phyloP scores from a whole-genome alignment of 92 coral and sea anemone species.

The Actinostola sp. region DNA sequence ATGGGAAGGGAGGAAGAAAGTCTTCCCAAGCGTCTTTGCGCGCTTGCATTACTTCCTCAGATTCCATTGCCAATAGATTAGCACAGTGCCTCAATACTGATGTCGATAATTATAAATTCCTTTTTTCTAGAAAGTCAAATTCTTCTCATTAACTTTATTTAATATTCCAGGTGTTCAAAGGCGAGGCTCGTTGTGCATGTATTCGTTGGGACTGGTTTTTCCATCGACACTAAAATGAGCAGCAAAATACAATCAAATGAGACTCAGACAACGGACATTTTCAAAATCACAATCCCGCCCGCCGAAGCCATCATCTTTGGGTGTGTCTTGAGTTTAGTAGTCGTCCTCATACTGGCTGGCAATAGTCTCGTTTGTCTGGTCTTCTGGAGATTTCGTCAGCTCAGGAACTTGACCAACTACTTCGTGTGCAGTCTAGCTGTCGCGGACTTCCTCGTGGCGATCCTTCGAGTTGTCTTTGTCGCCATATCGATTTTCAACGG shows the following conservation, averaged over 20 bases:
- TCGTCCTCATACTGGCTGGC: slow-evolving; percentile 63
- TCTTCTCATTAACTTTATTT: too few relatives aligned
- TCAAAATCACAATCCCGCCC: slow-evolving; percentile 29
- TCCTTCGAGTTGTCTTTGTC: slow-evolving; percentile 72
- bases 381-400: slow-evolving; percentile 81
- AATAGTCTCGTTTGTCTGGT: slow-evolving; percentile 85
- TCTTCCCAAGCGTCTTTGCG: too few relatives aligned
- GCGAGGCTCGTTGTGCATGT: too few relatives aligned
- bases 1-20: too few relatives aligned
- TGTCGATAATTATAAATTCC: too few relatives aligned
- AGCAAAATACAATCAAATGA: slow-evolving; percentile 10
- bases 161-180: too few relatives aligned
- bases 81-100: too few relatives aligned
- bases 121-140: too few relatives aligned
- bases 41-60: too few relatives aligned
- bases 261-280: background rate
- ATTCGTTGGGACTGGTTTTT: too few relatives aligned
- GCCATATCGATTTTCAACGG: slow-evolving; percentile 64
- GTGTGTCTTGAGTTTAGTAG: slow-evolving; percentile 41
- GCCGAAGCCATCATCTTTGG: slow-evolving; percentile 55
- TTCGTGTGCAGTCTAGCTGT: slow-evolving; percentile 81
- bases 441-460: slow-evolving; percentile 82
- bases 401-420: slow-evolving; percentile 83
- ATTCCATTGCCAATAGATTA: too few relatives aligned
- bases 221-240: slow-evolving; percentile 9